Evolutionary conservation across 2,113 vertebrate genomes (phyloP).

Genomic region (Peromyscus maniculatus): DNA sequence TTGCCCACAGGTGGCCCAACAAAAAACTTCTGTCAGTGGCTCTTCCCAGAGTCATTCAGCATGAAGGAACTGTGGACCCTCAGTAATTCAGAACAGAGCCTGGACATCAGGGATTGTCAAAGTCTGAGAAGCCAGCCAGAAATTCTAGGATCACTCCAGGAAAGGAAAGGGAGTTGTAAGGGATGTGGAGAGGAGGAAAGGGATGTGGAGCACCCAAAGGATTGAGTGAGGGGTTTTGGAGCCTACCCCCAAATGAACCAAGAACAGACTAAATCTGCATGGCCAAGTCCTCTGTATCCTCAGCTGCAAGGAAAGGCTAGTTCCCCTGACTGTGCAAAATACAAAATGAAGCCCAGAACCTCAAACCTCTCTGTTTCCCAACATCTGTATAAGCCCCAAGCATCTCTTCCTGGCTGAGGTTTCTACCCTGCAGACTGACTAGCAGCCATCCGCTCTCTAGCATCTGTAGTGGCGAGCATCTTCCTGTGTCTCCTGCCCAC

Average conservation of each 20-base stretch:
- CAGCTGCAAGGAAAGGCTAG: neutral
- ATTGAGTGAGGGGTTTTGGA: neutral
- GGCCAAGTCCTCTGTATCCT: neutral
- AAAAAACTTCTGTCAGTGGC: neutral
- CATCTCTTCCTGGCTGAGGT: neutral
- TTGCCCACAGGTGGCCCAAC: neutral
- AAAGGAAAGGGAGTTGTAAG: conserved; percentile 37
- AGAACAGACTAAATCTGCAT: neutral
- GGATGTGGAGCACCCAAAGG: conserved; percentile 5
- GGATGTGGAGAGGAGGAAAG: neutral
- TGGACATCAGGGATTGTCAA: conserved; percentile 77
- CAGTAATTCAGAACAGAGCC: conserved; percentile 76
- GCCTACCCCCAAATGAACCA: neutral
- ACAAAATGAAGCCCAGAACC: neutral
- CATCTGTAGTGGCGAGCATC: neutral
- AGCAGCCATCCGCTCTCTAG: neutral
- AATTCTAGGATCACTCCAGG: conserved; percentile 64
- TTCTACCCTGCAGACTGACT: neutral
- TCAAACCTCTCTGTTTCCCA: neutral
- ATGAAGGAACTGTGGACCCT: conserved; percentile 9
- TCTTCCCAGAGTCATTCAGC: neutral
- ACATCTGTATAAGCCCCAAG: neutral
- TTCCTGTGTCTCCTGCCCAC: neutral
- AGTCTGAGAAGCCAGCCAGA: conserved; percentile 79
- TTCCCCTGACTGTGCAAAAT: neutral